Conservation (phyloP, 2,797 vertebrate species). For the Anguilla megastoma region DNA sequence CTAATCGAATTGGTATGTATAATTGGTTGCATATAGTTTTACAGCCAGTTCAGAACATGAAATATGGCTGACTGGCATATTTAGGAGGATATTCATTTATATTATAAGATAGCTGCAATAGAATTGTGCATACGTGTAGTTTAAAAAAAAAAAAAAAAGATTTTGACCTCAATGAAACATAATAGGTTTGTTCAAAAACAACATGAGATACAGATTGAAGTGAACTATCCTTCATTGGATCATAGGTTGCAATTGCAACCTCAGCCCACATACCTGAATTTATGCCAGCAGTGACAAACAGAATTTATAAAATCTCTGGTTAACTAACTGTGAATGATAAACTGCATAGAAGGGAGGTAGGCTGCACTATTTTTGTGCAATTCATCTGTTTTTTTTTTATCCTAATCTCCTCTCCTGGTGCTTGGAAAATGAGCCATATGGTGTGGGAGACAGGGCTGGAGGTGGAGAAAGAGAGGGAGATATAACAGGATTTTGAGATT, state of each 20-base stretch:
- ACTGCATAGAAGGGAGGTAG: not conserved
- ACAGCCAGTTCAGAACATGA: not conserved
- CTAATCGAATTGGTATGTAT: not conserved
- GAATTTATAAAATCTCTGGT: not conserved
- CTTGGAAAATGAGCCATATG: constrained; percentile 9
- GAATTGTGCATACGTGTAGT: not conserved
- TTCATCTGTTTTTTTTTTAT: not conserved
- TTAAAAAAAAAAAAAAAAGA: not conserved
- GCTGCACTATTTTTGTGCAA: not conserved
- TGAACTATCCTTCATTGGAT: not conserved
- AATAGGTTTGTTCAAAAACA: not conserved
- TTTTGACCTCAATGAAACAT: not conserved
- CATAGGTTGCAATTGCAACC: not conserved
- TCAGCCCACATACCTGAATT: not conserved
- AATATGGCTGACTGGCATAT: not conserved
- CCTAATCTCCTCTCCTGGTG: not conserved
- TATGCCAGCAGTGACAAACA: not conserved
- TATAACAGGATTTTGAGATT: constrained; percentile 12
- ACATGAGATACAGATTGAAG: not conserved
- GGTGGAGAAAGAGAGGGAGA: constrained; percentile 14
- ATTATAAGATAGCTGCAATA: not conserved
- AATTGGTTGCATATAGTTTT: not conserved
- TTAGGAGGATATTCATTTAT: not conserved
- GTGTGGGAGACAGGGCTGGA: not conserved
- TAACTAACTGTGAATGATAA: not conserved